Conservation (phyloP, 1,140 invertebrate species). For the Triops cancriformis region DNA sequence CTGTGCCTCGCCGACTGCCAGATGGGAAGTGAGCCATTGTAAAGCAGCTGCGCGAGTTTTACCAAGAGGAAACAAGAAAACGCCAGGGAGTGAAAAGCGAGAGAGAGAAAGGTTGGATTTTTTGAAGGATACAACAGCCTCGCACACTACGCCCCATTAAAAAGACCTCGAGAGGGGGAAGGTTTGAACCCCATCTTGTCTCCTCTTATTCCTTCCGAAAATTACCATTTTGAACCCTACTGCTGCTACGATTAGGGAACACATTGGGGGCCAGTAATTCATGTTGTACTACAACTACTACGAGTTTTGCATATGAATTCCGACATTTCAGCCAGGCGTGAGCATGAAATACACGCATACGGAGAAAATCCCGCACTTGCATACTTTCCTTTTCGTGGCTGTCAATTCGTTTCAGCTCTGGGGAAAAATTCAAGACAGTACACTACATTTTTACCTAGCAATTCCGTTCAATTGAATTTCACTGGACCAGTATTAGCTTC, state of each 20-base stretch:
- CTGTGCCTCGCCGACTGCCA: neutral
- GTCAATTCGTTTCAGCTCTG: too few relatives aligned
- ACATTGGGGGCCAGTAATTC: neutral
- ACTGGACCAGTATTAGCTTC: too few relatives aligned
- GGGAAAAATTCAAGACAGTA: too few relatives aligned
- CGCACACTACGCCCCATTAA: neutral
- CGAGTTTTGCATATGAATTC: neutral
- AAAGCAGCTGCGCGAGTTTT: slow-evolving; percentile 11
- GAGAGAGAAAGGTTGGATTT: neutral
- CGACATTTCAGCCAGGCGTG: neutral
- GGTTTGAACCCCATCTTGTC: too few relatives aligned
- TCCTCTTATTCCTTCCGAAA: neutral
- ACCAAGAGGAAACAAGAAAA: neutral
- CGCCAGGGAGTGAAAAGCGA: neutral
- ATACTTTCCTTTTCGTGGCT: too few relatives aligned
- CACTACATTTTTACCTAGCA: too few relatives aligned
- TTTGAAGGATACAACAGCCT: neutral
- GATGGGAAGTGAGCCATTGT: slow-evolving; percentile 12
- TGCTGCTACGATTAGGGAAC: neutral
- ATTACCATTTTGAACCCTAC: neutral
- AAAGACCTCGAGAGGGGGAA: neutral
- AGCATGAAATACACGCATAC: neutral
- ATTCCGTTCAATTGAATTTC: too few relatives aligned
- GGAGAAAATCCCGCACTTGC: too few relatives aligned
- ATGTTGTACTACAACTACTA: neutral